Evolutionary conservation across 2,888 invertebrate species (phyloP).

Genomic region (Bellardia pandia): DNA sequence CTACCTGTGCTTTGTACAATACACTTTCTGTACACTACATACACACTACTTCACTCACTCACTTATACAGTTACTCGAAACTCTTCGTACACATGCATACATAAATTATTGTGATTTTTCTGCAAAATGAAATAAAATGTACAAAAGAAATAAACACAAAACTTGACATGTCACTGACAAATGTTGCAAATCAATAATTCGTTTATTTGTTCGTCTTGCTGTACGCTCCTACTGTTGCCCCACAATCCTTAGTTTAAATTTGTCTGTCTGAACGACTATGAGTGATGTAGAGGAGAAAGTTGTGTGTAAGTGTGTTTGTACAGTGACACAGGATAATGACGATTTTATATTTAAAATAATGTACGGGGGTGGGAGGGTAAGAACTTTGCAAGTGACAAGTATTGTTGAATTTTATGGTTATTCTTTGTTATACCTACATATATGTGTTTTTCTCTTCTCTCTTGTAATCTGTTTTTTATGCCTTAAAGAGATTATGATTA

Average conservation of each 20-base stretch:
- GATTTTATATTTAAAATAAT: slow-evolving; percentile 45
- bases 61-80: slow-evolving; percentile 7
- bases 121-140: slow-evolving; percentile 26
- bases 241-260: not conserved
- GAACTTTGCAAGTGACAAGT: slow-evolving; percentile 47
- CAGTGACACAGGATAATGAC: slow-evolving; percentile 35
- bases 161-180: slow-evolving; percentile 71
- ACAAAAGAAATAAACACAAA: slow-evolving; percentile 42
- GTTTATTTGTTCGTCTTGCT: slow-evolving; percentile 15
- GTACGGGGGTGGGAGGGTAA: not conserved
- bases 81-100: slow-evolving; percentile 64
- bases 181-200: slow-evolving; percentile 74
- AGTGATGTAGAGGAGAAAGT: not conserved
- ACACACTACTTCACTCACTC: not conserved
- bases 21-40: not conserved
- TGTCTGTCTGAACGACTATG: not conserved
- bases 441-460: not conserved
- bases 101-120: slow-evolving; percentile 58
- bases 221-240: not conserved
- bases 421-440: not conserved
- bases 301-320: not conserved
- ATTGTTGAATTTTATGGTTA: slow-evolving; percentile 19
- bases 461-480: slow-evolving; percentile 42
- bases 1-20: slow-evolving; percentile 42
- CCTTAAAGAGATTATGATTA: slow-evolving; percentile 45